A percentile compares a stretch with the other conserved stretches of the same genome.
Evolutionary conservation across 2,113 vertebrate genomes (phyloP).

Genomic region (Proterorhinus semilunaris): DNA sequence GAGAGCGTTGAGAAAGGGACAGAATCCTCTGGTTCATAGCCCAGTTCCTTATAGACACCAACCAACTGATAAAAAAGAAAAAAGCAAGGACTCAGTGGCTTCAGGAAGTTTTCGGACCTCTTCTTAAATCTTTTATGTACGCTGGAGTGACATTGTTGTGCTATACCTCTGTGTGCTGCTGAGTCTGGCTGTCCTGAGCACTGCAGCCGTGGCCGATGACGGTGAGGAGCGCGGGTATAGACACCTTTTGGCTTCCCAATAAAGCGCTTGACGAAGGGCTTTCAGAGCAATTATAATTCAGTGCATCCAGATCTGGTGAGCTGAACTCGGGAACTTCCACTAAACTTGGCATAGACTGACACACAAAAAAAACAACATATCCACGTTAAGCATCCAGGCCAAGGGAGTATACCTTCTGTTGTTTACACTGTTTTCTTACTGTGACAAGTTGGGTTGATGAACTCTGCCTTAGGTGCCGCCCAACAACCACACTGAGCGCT

Average conservation of each 20-base stretch:
- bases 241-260: conserved; percentile 60
- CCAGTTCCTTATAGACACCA: conserved; percentile 79
- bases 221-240: conserved; percentile 75
- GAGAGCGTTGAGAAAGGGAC: conserved; percentile 77
- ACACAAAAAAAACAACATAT: neutral
- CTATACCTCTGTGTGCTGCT: conserved; percentile 74
- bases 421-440: conserved; percentile 39
- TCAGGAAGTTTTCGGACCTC: too few species aligned
- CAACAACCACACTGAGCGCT: conserved; percentile 80
- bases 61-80: conserved; percentile 60
- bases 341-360: conserved; percentile 65
- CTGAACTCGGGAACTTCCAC: conserved; percentile 38
- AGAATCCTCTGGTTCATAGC: conserved; percentile 62
- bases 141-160: too few species aligned
- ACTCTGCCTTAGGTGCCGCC: conserved; percentile 63
- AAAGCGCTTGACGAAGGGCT: conserved; percentile 3
- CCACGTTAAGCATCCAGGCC: neutral
- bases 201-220: conserved; percentile 72
- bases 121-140: too few species aligned
- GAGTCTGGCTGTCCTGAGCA: conserved; percentile 56
- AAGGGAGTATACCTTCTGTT: neutral
- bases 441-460: conserved; percentile 36
- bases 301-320: conserved; percentile 12
- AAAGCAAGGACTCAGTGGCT: neutral
- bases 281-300: conserved; percentile 32